phyloP scores from a whole-genome alignment of 2,888 invertebrate genomes.

The Salticus scenicus region DNA sequence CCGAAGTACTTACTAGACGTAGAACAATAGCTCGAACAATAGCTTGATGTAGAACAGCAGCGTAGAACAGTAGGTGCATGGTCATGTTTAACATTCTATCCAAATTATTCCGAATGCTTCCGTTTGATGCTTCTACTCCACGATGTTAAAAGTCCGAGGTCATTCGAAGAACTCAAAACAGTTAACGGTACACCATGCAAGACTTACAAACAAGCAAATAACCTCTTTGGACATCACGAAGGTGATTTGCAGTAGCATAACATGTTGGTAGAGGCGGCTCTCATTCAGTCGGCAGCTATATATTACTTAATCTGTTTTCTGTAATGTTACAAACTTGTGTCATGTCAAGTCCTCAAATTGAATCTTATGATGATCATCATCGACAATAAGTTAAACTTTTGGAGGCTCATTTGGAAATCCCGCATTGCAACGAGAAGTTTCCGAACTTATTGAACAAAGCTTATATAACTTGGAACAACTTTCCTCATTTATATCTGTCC shows the following conservation, averaged over 20 bases:
- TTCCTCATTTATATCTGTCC: no score
- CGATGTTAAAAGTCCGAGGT: neutral
- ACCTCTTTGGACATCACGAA: neutral
- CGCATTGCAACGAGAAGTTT: no score
- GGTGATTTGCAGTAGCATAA: neutral
- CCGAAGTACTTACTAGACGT: neutral
- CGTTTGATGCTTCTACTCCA: neutral
- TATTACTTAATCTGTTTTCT: neutral
- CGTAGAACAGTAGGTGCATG: neutral
- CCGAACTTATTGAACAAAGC: no score
- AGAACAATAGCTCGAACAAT: neutral
- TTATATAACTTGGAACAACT: no score
- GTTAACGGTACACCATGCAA: neutral
- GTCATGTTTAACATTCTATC: constrained; percentile 23
- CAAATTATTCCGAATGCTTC: neutral
- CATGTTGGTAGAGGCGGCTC: neutral
- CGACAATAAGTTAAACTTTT: no score
- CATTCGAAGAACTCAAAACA: neutral
- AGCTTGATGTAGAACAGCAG: neutral
- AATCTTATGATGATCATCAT: no score
- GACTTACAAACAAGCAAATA: neutral
- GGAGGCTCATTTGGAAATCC: no score
- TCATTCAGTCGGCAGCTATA: neutral
- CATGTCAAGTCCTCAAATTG: neutral
- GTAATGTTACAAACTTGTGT: neutral